These are phyloP conservation scores for Frieseomelitta varia DNA, from an alignment of 1,140 invertebrate species.

Conservation along the genomic window DNA sequence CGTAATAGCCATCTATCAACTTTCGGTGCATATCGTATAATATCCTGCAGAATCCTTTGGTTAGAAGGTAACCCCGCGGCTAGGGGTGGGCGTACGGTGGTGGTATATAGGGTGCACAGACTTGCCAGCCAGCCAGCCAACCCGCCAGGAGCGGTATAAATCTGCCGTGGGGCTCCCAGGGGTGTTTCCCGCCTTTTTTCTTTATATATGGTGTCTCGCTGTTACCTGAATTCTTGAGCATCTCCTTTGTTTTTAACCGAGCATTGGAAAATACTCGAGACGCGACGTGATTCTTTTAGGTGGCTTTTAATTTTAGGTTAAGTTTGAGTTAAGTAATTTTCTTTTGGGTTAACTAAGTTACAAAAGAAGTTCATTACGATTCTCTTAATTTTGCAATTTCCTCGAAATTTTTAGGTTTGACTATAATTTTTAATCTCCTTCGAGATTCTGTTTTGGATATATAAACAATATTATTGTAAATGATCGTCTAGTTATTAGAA, in stretches of 20 bases:
- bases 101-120: slow-evolving; percentile 38
- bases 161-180: slow-evolving; percentile 79
- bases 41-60: slow-evolving; percentile 74
- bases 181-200: slow-evolving; percentile 78
- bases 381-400: background rate
- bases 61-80: slow-evolving; percentile 48
- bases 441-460: too few relatives aligned
- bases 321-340: too few relatives aligned
- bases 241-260: background rate
- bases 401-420: background rate
- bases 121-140: slow-evolving; percentile 61
- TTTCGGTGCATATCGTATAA: slow-evolving; percentile 77
- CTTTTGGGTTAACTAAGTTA: background rate
- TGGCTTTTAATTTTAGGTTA: too few relatives aligned
- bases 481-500: too few relatives aligned
- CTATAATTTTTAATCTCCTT: too few relatives aligned
- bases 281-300: background rate
- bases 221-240: background rate
- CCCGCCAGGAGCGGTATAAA: slow-evolving; percentile 78
- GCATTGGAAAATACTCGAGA: background rate
- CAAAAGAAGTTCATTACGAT: background rate
- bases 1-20: slow-evolving; percentile 77
- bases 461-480: too few relatives aligned
- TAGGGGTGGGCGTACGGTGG: slow-evolving; percentile 3
- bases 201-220: background rate